Evolutionary conservation across 2,797 vertebrate species (phyloP), one percentile per base, ranked within the genome.

Genomic region (Mallotus villosus): DNA sequence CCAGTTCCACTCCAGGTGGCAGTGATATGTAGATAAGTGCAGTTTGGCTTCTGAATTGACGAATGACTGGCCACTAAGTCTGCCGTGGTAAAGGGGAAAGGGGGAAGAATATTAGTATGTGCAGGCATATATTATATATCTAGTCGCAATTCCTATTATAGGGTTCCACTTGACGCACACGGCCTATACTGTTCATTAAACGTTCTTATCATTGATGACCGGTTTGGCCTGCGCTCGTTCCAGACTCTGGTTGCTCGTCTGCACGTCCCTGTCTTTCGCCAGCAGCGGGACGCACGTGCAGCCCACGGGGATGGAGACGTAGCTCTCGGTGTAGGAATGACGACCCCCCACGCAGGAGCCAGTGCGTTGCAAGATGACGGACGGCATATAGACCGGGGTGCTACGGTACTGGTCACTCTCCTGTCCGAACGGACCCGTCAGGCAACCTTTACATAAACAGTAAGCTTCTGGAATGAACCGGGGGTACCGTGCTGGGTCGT

Each of bases 401-500:
- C 97, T 98, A 76, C 94, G 96, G 79, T 94, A 93, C 24, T 81
- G 92, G 2, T 88, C n/a, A 63, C 91, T 95, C 89, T 97, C 95
- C 82, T 93, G 90, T 0, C 96, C 92, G 0, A 77, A 81, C 0
- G 91, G 82, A 1, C 95, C 95, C 0, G 87, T 87, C 82, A 98
- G 91, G 81, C 97, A 98, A 83, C 97, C 96, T 16, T 92, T 90
- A 84, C 97, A 98, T 84, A 98, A 90, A 66, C 97, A 98, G 84
- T 97, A 97, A 0, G 97, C 97, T 82, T 98, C 97, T 0, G 97
- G 97, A 75, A 99, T 94, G 85, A 93, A 95, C 29, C 94, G 93
- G 0, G 97, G 97, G 19, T 94, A 99, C 55, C 97, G 85, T 14
- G 85, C 77, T 0, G 94, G 92, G 76, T 98, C 92, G 2, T 96